phyloP scores from a whole-genome alignment of 2,797 vertebrate species.

The Hydrophis major region DNA sequence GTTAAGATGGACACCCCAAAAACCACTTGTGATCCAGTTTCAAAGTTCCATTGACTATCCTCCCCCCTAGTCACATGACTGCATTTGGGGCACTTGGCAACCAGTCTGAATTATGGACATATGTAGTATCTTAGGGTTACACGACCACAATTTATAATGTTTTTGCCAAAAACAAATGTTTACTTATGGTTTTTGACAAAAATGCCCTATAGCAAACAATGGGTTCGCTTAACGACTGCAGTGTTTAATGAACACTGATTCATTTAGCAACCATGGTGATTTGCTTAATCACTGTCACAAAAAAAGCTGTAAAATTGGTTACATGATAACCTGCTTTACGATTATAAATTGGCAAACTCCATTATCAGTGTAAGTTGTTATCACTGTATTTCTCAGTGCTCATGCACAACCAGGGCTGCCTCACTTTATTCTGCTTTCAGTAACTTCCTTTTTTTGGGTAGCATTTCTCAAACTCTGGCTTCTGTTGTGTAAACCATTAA shows the following conservation, averaged over 20 bases:
- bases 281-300: neutral
- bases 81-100: neutral
- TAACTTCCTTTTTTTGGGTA: conserved; percentile 52
- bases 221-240: neutral
- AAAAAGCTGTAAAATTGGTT: neutral
- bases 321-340: neutral
- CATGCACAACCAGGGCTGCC: neutral
- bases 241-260: neutral
- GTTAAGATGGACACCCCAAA: neutral
- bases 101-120: neutral
- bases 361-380: neutral
- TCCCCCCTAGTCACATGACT: neutral
- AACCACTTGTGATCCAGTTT: neutral
- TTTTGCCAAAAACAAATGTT: neutral
- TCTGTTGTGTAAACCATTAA: neutral
- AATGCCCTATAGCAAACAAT: neutral
- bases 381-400: neutral
- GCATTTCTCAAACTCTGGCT: neutral
- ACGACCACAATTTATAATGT: neutral
- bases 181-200: neutral
- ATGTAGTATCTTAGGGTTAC: neutral
- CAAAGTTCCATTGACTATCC: neutral
- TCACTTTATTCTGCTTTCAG: conserved; percentile 37
- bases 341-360: neutral
- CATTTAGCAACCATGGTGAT: neutral